Conservation (phyloP, 2,888 invertebrate species). For the Drosophila aldrichi region DNA sequence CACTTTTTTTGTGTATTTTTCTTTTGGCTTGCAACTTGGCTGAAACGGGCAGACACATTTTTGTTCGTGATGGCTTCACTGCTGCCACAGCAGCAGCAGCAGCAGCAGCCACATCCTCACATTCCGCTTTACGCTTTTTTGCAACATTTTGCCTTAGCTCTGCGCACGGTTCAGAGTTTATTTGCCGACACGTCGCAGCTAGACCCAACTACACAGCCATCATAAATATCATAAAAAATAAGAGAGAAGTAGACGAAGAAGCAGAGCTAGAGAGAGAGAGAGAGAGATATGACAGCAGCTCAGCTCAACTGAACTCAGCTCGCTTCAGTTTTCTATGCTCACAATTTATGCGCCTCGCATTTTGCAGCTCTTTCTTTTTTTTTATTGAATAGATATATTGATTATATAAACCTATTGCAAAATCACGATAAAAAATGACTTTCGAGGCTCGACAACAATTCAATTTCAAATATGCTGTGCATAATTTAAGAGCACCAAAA, state of each 20-base stretch:
- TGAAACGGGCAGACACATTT: conserved; percentile 49
- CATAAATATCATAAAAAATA: conserved; percentile 74
- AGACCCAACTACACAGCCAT: conserved; percentile 42
- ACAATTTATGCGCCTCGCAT: conserved; percentile 74
- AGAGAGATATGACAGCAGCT: conserved; percentile 16
- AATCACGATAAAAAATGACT: conserved; percentile 72
- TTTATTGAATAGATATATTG: conserved; percentile 65
- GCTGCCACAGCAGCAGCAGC: conserved; percentile 3
- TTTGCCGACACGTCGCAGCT: conserved; percentile 76
- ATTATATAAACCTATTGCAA: conserved; percentile 60
- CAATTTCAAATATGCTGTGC: conserved; percentile 59
- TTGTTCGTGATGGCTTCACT: conserved; percentile 71
- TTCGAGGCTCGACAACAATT: conserved; percentile 40
- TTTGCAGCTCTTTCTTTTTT: conserved; percentile 11
- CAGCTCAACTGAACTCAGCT: neutral
- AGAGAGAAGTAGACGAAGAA: conserved; percentile 29
- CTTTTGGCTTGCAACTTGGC: conserved; percentile 34
- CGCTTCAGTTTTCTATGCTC: conserved; percentile 36
- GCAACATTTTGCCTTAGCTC: conserved; percentile 58
- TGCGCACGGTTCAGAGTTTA: conserved; percentile 67
- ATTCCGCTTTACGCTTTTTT: conserved; percentile 53
- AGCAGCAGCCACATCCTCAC: conserved; percentile 7
- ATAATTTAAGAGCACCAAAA: conserved; percentile 13
- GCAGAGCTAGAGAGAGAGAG: neutral
- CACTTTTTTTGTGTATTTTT: conserved; percentile 15